Conservation (phyloP, 2,113 vertebrate species). For the Lethenteron camtschaticum region DNA sequence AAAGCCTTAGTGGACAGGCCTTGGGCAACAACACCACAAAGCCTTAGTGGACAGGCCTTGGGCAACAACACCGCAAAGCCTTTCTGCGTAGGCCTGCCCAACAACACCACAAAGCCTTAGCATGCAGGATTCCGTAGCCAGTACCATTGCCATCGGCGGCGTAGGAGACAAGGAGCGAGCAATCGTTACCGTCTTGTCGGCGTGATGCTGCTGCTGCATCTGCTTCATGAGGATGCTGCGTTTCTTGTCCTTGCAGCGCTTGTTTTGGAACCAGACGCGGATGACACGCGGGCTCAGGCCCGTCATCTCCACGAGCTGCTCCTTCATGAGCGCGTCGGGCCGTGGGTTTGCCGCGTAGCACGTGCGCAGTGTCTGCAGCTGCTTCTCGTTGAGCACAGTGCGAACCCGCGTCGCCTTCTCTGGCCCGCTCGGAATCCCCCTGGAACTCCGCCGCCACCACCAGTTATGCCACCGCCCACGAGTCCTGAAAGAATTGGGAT, state of each 20-base stretch:
- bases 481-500: too few species aligned
- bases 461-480: too few species aligned
- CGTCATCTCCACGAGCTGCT: conserved; percentile 97
- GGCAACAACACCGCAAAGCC: too few species aligned
- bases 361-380: conserved; percentile 91
- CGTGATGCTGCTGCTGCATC: conserved; percentile 81
- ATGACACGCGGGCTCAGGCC: conserved; percentile 87
- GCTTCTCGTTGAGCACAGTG: conserved; percentile 95
- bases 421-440: too few species aligned
- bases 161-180: not conserved
- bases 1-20: too few species aligned
- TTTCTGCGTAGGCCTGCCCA: not conserved
- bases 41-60: too few species aligned
- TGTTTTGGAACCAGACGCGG: conserved; percentile 98
- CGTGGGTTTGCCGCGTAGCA: conserved; percentile 94
- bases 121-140: not conserved
- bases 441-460: too few species aligned
- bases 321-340: conserved; percentile 97
- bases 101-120: not conserved
- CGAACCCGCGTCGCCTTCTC: conserved; percentile 93
- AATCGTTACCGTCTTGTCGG: conserved; percentile 82
- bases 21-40: too few species aligned
- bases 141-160: not conserved
- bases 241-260: conserved; percentile 96
- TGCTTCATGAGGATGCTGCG: conserved; percentile 88